Percentiles rank a stretch among this genome's conserved stretches.
These are phyloP conservation scores for Hemistola chrysoprasaria DNA, from an alignment of 2,888 invertebrate genomes.

Conservation along the genomic window DNA sequence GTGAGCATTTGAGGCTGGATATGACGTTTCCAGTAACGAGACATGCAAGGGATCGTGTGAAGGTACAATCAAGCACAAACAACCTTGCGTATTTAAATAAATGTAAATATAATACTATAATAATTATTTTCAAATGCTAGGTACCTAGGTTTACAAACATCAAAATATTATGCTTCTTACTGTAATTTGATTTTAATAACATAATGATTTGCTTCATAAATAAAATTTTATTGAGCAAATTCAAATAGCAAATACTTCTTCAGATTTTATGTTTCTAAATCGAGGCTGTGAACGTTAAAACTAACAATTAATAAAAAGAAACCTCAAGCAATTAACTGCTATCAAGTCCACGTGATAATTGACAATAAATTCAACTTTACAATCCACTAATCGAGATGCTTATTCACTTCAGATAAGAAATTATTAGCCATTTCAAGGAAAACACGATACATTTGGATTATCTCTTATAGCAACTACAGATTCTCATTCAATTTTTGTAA, in stretches of 20 bases:
- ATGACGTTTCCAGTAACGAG: constrained; percentile 69
- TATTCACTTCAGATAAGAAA: constrained; percentile 35
- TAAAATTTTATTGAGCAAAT: background rate
- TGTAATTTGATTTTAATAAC: background rate
- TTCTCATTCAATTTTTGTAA: constrained; percentile 20
- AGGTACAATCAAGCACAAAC: constrained; percentile 46
- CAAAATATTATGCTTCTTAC: background rate
- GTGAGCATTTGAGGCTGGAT: constrained; percentile 62
- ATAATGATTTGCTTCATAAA: too few species aligned
- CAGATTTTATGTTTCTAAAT: background rate
- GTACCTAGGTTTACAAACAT: background rate
- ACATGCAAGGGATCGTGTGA: constrained; percentile 47
- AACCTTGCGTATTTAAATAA: too few species aligned
- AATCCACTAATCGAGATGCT: constrained; percentile 34
- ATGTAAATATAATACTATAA: too few species aligned
- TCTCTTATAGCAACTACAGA: constrained; percentile 27
- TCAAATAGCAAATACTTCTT: too few species aligned
- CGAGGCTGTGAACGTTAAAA: constrained; percentile 3
- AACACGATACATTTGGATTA: constrained; percentile 30
- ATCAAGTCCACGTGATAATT: constrained; percentile 36
- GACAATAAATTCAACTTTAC: constrained; percentile 37
- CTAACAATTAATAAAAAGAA: constrained; percentile 23
- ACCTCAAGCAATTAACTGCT: constrained; percentile 28
- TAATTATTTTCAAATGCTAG: too few species aligned
- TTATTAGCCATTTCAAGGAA: constrained; percentile 39